Evolutionary conservation across 2,888 invertebrate genomes (phyloP), one percentile per base, ranked within the genome.

Genomic region (Celastrina argiolus): DNA sequence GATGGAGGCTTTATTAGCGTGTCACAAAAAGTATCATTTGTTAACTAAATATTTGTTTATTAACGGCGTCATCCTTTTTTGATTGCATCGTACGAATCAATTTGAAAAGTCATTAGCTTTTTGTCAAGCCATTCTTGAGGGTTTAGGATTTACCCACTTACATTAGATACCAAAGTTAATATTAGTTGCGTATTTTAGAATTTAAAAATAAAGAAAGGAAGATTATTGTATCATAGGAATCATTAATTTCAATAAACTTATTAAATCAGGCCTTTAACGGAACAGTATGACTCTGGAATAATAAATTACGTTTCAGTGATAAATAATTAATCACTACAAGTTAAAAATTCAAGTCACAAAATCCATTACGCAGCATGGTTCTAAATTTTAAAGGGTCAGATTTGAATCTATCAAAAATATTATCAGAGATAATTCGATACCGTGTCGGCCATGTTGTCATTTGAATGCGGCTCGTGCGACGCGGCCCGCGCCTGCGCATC

Each of bases 391-490:
- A 76, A 76, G 66, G 70, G 69, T 66, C 78, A 78, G 78, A 81
- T 76, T 78, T 71, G 69, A 79, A 80, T 81, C 76, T 79, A 76
- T 81, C 76, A 76, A 81, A 84, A 79, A 80, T 74, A 76, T 76
- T 78, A 80, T 78, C 69, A 71, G 76, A 80, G 81, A 74, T 81
- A 81, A 84, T 82, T 58, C 41, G 28, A 18, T 42, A 56, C 22
- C 68, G 77, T 67, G 78, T 74, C 76, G 76, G 76, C 81, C 83
- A 84, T 80, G 79, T 70, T 72, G 72, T 75, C 83, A 87, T 90
- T 87, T 85, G 80, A 81, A 90, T 90, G 87, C 90, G 83, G 88
- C 88, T 84, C 90, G 90, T 89, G 89, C 88, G 81, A 77, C 78
- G 80, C 68, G 72, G 75, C 77, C 80, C 77, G 81, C 82, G 82